Conservation (phyloP, 2,113 vertebrate genomes). For the Nanorana parkeri region DNA sequence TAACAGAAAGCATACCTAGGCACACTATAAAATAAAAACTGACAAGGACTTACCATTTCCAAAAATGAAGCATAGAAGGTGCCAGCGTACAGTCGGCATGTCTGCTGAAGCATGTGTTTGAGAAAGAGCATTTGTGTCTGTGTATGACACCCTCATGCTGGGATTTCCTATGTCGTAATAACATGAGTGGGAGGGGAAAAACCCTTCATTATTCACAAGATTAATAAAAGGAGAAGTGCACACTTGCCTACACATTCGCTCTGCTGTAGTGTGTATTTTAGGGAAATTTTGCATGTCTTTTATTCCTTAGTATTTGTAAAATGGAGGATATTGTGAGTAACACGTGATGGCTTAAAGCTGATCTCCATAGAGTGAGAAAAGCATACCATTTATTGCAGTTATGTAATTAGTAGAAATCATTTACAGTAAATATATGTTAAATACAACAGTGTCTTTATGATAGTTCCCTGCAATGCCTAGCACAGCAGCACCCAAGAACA, state of each 20-base stretch:
- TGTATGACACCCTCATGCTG: background rate
- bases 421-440: too few species aligned
- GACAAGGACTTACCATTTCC: slow-evolving; percentile 41
- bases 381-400: too few species aligned
- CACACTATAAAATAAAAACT: background rate
- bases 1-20: background rate
- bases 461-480: too few species aligned
- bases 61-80: slow-evolving; percentile 35
- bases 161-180: slow-evolving; percentile 52
- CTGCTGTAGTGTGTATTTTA: too few species aligned
- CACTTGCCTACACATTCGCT: background rate
- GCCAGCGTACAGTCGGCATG: slow-evolving; percentile 19
- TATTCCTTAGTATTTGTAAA: background rate
- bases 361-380: too few species aligned
- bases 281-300: background rate
- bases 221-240: slow-evolving; percentile 23
- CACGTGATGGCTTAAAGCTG: background rate
- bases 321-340: background rate
- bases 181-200: background rate
- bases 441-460: too few species aligned
- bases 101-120: background rate
- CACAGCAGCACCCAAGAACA: too few species aligned
- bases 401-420: too few species aligned
- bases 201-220: slow-evolving; percentile 16
- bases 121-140: slow-evolving; percentile 2